Base-by-base conservation (phyloP, 2,888 invertebrate genomes). In the Drosophila basisetae region DNA sequence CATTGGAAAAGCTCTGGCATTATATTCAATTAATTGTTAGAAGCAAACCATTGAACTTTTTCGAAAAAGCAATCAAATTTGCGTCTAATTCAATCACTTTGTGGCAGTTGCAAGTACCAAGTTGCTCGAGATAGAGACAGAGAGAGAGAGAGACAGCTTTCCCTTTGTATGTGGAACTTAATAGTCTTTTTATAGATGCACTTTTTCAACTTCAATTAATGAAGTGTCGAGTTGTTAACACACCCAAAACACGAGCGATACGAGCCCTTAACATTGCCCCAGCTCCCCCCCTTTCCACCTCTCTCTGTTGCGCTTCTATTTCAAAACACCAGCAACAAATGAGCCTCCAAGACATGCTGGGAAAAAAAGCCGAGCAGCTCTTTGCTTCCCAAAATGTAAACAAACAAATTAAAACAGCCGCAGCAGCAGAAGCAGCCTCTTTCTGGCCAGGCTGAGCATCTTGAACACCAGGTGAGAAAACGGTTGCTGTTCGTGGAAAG, bases 141-240 rank as follows among this genome's bases (percentile, higher is more conserved):
- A 18, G 43, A 59, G 62, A 65, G 61, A 16, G 35, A 37, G 37
- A 35, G 35, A 35, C 5, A 5, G 35, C 13, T 16, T 71, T 61
- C 83, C 84, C 82, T 89, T 82, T 72, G 75, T 54, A 33, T 49
- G 41, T 71, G 68, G 59, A 80, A 86, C 87, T 90, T 89, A 87
- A 91, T 87, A 73, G 90, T 89, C 91, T 87, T 90, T 87, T 87
- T 91, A 87, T 87, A 87, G 91, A 90, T 84, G 82, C 84, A 80
- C 74, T 88, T 89, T 85, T 85, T 85, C 84, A 90, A 85, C 86
- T 89, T 76, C 91, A 87, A 82, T 91, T 87, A 91, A 91, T 87
- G 87, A 87, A 91, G 87, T 87, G 87, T 84, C 87, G 87, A 87
- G 87, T 89, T 87, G 90, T 87, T 91, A 91, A 91, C 87, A 87